Conservation (phyloP, 1,140 invertebrate genomes). For the Drosophila tani region DNA sequence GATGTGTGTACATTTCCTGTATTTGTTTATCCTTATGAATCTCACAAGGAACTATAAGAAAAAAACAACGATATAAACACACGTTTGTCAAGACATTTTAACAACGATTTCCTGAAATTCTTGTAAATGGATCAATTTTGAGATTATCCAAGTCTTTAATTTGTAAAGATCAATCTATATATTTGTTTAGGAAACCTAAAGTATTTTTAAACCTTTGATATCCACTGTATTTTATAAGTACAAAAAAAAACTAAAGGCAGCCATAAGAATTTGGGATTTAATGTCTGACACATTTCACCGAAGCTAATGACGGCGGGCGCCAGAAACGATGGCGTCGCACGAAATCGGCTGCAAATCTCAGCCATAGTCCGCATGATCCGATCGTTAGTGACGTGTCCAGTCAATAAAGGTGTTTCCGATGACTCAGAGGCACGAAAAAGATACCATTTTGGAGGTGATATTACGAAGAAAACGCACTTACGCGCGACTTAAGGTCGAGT, state of each 20-base stretch:
- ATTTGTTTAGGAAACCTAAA: not conserved
- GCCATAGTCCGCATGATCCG: conserved; percentile 5
- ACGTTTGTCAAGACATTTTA: not conserved
- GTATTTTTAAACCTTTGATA: not conserved
- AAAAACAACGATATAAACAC: not conserved
- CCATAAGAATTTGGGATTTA: conserved; percentile 19
- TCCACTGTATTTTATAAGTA: conserved; percentile 19
- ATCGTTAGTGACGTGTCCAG: conserved; percentile 23
- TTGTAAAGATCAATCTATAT: not conserved
- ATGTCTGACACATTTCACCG: conserved; percentile 35
- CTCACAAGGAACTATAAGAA: not conserved
- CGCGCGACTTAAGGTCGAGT: conserved; percentile 69
- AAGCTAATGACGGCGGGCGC: conserved; percentile 39
- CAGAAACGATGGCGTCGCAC: conserved; percentile 59
- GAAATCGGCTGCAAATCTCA: conserved; percentile 22
- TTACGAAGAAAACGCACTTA: conserved; percentile 28
- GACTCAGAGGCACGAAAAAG: conserved; percentile 7
- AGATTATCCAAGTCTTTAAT: not conserved
- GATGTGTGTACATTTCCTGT: conserved; percentile 3
- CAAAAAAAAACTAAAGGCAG: conserved; percentile 12
- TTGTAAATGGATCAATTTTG: no score
- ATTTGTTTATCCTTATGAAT: not conserved
- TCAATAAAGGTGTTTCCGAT: conserved; percentile 34
- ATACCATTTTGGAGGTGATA: not conserved
- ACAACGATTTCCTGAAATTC: not conserved